Evolutionary conservation across 2,888 invertebrate species (phyloP).

Genomic region (Cremastobaeus sp.): DNA sequence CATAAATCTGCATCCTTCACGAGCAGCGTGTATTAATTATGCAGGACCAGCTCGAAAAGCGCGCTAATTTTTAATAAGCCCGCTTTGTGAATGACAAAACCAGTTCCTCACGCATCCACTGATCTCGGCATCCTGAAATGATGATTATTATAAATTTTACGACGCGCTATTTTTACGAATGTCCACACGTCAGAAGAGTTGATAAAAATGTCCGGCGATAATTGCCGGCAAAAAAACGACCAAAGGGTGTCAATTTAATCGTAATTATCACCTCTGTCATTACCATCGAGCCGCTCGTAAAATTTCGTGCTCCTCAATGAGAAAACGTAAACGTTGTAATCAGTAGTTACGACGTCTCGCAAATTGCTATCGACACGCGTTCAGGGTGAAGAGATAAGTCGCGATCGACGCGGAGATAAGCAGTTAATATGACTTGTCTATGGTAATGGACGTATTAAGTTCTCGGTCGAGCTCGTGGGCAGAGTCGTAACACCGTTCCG

Average conservation of each 20-base stretch:
- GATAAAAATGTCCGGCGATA: no score
- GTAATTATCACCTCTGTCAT: constrained; percentile 42
- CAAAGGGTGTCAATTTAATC: constrained; percentile 43
- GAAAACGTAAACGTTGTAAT: constrained; percentile 42
- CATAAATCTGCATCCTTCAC: no score
- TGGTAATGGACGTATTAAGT: constrained; percentile 52
- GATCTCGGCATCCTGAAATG: no score
- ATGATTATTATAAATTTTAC: no score
- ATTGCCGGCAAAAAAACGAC: constrained; percentile 1
- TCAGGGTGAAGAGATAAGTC: constrained; percentile 45
- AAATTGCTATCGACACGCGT: constrained; percentile 56
- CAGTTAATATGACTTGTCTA: constrained; percentile 48
- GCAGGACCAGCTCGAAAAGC: no score
- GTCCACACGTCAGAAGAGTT: no score
- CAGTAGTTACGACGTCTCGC: constrained; percentile 43
- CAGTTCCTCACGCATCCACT: no score
- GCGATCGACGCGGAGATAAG: constrained; percentile 46
- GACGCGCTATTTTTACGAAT: no score
- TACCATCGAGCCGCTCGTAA: constrained; percentile 24
- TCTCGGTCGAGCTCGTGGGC: constrained; percentile 19
- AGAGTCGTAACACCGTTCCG: constrained; percentile 5
- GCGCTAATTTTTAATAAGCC: no score
- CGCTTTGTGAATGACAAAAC: no score
- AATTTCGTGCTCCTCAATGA: constrained; percentile 11
- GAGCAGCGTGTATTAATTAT: no score